Base-by-base conservation (phyloP, 2,888 invertebrate genomes). In the Zonitis immaculata region DNA sequence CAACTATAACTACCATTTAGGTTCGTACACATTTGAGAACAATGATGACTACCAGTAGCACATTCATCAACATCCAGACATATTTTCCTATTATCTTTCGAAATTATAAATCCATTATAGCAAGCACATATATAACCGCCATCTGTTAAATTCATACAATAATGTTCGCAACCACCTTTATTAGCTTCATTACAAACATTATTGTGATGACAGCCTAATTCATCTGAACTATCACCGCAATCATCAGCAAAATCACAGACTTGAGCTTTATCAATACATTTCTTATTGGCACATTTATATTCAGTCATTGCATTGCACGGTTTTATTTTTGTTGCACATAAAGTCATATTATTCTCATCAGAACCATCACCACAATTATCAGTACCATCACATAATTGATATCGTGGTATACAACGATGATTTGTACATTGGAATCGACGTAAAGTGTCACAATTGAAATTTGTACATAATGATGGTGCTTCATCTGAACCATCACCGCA, bases 211-310 rank as follows among this genome's bases (percentile, higher is more conserved):
- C 96, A 97, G 47, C 95, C 95, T 43, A 88, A 78, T 78, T 99
- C 98, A 69, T 99, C 98, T 5, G 92, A 91, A n/a, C 95, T 94
- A 71, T 97, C 97, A 0, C 93, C 90, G 72, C 98, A 99, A 73
- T 98, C 87, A 69, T 95, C 93, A 72, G 95, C 97, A 71, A 94
- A 92, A 75, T 96, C 95, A 76, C 95, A 95, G 1, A 90, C 79
- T 94, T 94, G 95, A 26, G 89, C 82, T 69, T 82, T 86, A 67
- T 93, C 92, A 63, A 98, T 89, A 73, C 98, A 98, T 8, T 95
- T 83, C 3, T 95, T 91, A 73, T 97, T 97, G 60, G 83, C 85
- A 72, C 98, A 98, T 25, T 87, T 89, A 76, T 95, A 97, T 76
- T 97, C 94, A 65, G 74, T 91, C 92, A 0, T 90, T 95, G n/a